phyloP scores from a whole-genome alignment of 2,113 vertebrate species.

The Thermophis baileyi region DNA sequence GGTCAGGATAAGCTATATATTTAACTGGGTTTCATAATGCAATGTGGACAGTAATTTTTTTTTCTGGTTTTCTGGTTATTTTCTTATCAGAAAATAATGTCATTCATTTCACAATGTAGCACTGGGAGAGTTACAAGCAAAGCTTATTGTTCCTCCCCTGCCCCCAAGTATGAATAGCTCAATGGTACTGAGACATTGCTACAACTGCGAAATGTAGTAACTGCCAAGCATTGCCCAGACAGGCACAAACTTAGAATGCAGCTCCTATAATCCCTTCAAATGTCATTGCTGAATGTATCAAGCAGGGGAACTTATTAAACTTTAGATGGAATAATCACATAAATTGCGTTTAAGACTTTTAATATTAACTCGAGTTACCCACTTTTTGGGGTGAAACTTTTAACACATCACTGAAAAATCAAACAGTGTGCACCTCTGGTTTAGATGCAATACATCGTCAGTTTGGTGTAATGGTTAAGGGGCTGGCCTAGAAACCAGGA shows the following conservation, averaged over 20 bases:
- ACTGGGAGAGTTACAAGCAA: neutral
- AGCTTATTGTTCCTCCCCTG: neutral
- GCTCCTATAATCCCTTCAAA: neutral
- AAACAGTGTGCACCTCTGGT: neutral
- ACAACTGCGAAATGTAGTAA: neutral
- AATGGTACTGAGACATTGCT: neutral
- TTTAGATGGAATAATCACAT: neutral
- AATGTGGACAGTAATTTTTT: conserved; percentile 10
- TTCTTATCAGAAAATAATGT: neutral
- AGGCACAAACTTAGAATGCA: neutral
- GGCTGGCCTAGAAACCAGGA: neutral
- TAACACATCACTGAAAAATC: neutral
- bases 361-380: neutral
- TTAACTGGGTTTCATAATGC: conserved; percentile 34
- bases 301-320: neutral
- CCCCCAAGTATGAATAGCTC: neutral
- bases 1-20: conserved; percentile 20
- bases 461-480: neutral
- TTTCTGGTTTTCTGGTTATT: neutral
- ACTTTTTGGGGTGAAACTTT: neutral
- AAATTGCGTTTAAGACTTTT: neutral
- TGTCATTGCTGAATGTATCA: neutral
- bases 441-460: neutral
- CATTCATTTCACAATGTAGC: neutral
- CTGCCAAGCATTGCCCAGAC: neutral